Percentiles rank a stretch among this genome's conserved stretches.
Conservation (phyloP, 2,888 invertebrate species). For the Pyralis farinalis region DNA sequence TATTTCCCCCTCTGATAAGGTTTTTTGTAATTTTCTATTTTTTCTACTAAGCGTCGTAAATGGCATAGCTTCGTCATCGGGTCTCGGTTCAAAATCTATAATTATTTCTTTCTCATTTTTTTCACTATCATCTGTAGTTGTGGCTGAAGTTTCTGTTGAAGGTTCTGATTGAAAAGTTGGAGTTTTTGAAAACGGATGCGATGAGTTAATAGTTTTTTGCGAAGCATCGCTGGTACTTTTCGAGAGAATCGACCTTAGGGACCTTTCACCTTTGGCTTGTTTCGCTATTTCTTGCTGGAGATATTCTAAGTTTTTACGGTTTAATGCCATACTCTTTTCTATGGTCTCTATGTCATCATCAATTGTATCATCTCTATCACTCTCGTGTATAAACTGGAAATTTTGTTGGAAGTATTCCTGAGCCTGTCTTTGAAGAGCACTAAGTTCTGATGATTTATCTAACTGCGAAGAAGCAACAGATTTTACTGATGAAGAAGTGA, state of each 20-base stretch:
- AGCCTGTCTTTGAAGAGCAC: slow-evolving; percentile 59
- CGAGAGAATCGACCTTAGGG: slow-evolving; percentile 61
- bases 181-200: slow-evolving; percentile 69
- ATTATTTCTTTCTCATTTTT: slow-evolving; percentile 90
- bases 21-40: slow-evolving; percentile 84
- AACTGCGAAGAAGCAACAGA: slow-evolving; percentile 64
- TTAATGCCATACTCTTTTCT: slow-evolving; percentile 77
- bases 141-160: slow-evolving; percentile 74
- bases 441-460: slow-evolving; percentile 68
- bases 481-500: slow-evolving; percentile 65
- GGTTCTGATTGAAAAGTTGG: slow-evolving; percentile 78
- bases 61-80: slow-evolving; percentile 83
- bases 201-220: slow-evolving; percentile 62
- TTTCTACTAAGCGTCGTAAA: slow-evolving; percentile 77
- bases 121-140: slow-evolving; percentile 77
- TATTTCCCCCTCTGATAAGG: slow-evolving; percentile 91
- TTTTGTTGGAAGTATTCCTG: slow-evolving; percentile 79
- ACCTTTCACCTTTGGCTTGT: slow-evolving; percentile 62
- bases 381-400: slow-evolving; percentile 77
- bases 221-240: slow-evolving; percentile 71
- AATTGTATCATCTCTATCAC: slow-evolving; percentile 75
- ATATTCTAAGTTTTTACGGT: slow-evolving; percentile 72
- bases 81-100: slow-evolving; percentile 91
- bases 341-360: slow-evolving; percentile 76
- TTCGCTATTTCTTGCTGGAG: slow-evolving; percentile 77